A percentile compares a stretch with the other conserved stretches of the same genome.
These are phyloP conservation scores for Polydesmus complanatus DNA, from an alignment of 2,888 invertebrate species.

Conservation along the genomic window DNA sequence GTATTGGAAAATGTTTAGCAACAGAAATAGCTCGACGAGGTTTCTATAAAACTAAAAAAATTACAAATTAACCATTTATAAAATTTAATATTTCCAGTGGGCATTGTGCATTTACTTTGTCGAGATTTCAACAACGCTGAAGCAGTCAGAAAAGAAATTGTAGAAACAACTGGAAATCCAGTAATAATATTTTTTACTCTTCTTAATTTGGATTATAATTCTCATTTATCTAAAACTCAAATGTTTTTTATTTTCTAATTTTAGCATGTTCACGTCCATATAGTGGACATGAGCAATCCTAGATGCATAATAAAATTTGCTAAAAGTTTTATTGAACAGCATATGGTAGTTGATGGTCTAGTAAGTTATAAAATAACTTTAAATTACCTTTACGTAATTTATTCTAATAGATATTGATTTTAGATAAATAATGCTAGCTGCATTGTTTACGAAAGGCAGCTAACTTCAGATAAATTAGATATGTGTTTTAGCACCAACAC, in stretches of 20 bases:
- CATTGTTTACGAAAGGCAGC: slow-evolving; percentile 32
- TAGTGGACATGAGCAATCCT: slow-evolving; percentile 35
- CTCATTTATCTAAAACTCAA: too few species aligned
- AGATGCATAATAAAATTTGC: slow-evolving; percentile 32
- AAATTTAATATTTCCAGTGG: too few species aligned
- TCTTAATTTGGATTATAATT: too few species aligned
- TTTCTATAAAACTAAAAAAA: too few species aligned
- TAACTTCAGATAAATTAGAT: slow-evolving; percentile 32
- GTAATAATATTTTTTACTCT: too few species aligned
- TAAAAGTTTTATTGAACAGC: slow-evolving; percentile 28
- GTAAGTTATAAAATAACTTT: too few species aligned
- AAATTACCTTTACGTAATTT: too few species aligned
- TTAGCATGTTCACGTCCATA: slow-evolving; percentile 34
- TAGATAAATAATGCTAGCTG: slow-evolving; percentile 39
- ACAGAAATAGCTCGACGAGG: slow-evolving; percentile 34
- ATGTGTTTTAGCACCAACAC: slow-evolving; percentile 39
- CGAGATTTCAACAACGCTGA: slow-evolving; percentile 33
- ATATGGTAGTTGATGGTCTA: slow-evolving; percentile 32
- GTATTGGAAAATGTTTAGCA: slow-evolving; percentile 35
- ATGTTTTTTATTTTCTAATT: too few species aligned
- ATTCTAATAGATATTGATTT: too few species aligned
- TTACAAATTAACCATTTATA: too few species aligned
- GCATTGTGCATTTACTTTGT: slow-evolving; percentile 37
- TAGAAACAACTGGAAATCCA: slow-evolving; percentile 30
- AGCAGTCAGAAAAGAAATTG: slow-evolving; percentile 31